Evolutionary conservation across 2,797 vertebrate species (phyloP).

Genomic region (Emys orbicularis): DNA sequence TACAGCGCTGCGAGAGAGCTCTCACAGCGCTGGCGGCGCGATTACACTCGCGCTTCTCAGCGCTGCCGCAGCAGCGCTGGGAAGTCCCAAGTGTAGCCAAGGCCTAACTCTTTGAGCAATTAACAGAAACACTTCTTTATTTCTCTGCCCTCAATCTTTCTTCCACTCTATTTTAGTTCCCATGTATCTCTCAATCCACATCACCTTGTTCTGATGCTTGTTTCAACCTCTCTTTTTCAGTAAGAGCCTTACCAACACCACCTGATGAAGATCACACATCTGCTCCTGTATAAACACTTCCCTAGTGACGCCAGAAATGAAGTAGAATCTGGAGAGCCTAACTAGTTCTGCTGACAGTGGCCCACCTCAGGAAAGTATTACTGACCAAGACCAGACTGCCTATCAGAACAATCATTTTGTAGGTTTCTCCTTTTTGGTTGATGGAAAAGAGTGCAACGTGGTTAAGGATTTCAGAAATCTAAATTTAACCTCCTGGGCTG

Average conservation of each 20-base stretch:
- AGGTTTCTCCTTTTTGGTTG: background rate
- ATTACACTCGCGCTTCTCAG: too few relatives aligned
- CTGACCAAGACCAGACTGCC: background rate
- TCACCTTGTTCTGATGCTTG: background rate
- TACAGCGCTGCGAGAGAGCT: too few relatives aligned
- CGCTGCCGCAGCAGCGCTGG: too few relatives aligned
- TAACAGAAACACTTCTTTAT: background rate
- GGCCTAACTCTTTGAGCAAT: background rate
- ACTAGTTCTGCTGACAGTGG: background rate
- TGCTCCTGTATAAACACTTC: background rate
- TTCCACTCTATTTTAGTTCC: background rate
- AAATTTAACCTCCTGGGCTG: background rate
- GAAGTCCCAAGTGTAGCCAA: too few relatives aligned
- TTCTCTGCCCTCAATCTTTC: background rate
- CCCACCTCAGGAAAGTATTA: background rate
- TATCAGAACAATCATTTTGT: background rate
- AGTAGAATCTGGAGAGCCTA: background rate
- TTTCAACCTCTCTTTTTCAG: background rate
- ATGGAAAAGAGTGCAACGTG: background rate
- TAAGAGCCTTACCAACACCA: background rate
- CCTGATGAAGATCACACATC: background rate
- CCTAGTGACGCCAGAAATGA: background rate
- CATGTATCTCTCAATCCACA: background rate
- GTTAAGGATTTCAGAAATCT: background rate
- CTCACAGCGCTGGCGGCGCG: too few relatives aligned